A percentile compares a stretch with the other conserved stretches of the same genome.
Conservation (phyloP, 2,113 vertebrate species). For the Rutilus rutilus region DNA sequence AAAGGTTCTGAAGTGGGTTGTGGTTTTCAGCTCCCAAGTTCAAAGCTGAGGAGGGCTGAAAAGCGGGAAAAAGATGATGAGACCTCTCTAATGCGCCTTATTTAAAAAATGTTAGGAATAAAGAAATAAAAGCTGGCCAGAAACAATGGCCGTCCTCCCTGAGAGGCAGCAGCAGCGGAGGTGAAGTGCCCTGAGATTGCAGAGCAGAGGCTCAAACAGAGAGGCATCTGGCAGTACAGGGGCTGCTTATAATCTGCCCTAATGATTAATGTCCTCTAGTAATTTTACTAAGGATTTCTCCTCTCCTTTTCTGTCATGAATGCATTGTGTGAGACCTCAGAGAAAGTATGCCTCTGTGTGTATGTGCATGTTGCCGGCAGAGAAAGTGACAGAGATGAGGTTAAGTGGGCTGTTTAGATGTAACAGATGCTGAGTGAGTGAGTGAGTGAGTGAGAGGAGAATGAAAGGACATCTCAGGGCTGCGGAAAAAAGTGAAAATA, state of each 20-base stretch:
- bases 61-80: slow-evolving; percentile 75
- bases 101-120: slow-evolving; percentile 72
- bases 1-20: slow-evolving; percentile 66
- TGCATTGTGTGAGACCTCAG: slow-evolving; percentile 47
- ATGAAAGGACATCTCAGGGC: slow-evolving; percentile 53
- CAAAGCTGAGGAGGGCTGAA: slow-evolving; percentile 76
- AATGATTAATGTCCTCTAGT: slow-evolving; percentile 61
- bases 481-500: slow-evolving; percentile 48
- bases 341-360: slow-evolving; percentile 56
- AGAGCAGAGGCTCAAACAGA: slow-evolving; percentile 77
- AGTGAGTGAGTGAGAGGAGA: slow-evolving; percentile 25
- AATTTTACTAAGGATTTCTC: slow-evolving; percentile 51
- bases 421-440: slow-evolving; percentile 75
- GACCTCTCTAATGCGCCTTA: slow-evolving; percentile 72
- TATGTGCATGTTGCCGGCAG: slow-evolving; percentile 67
- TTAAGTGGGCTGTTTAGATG: slow-evolving; percentile 81
- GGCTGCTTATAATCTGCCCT: slow-evolving; percentile 59
- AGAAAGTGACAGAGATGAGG: slow-evolving; percentile 80
- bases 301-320: slow-evolving; percentile 51
- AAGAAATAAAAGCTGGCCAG: slow-evolving; percentile 75
- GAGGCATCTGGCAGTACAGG: slow-evolving; percentile 71
- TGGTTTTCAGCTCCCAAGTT: slow-evolving; percentile 69
- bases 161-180: slow-evolving; percentile 68
- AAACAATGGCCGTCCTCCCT: slow-evolving; percentile 71
- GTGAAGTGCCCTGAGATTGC: slow-evolving; percentile 82